Base-by-base conservation (phyloP, 2,113 vertebrate species). In the Cynoglossus semilaevis region DNA sequence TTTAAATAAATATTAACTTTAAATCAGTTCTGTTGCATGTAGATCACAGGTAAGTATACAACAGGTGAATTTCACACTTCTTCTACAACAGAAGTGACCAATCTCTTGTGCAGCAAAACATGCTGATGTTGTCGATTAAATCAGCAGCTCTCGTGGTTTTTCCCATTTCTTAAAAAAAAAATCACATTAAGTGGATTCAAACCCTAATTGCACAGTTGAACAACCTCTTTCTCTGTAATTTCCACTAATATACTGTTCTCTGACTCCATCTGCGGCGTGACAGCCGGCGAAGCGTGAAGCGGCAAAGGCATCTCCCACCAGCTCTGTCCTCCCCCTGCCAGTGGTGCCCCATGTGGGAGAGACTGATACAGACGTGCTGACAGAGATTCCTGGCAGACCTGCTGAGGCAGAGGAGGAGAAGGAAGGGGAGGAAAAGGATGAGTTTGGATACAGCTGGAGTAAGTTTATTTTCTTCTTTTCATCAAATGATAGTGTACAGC, bases 391-490 rank as follows among this genome's bases (percentile, higher is more conserved):
- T 16, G 87, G 79, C 67, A 64, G 63, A 46, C 19, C 66, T 15
- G 34, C 45, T 35, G 81, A 78, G 22, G 43, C 52, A 4, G 66
- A 65, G 41, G 89, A 91, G 63, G 88, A 91, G 42, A 15, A 63
- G 7, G 86, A 91, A 48, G 53, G 44, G 10, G 67, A 57, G 43
- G 88, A 90, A 10, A 83, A 64, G 52, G 96, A 96, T 77, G 95
- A 97, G 81, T 97, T 95, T 7, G 93, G 94, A 69, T 96, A 94
- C 84, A 97, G 85, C 80, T 97, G 96, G 94, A 93, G 97, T 99
- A 91, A 93, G 95, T 95, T 70, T 44, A n/a, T 9, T 45, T 66
- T 51, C 7, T 18, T 3, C 34, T 3, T 49, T 50, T 48, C 16
- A n/a, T n/a, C n/a, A n/a, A n/a, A n/a, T n/a, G n/a, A n/a, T 8